Base-by-base conservation (phyloP, 2,797 vertebrate species). In the Megaceryle alcyon region DNA sequence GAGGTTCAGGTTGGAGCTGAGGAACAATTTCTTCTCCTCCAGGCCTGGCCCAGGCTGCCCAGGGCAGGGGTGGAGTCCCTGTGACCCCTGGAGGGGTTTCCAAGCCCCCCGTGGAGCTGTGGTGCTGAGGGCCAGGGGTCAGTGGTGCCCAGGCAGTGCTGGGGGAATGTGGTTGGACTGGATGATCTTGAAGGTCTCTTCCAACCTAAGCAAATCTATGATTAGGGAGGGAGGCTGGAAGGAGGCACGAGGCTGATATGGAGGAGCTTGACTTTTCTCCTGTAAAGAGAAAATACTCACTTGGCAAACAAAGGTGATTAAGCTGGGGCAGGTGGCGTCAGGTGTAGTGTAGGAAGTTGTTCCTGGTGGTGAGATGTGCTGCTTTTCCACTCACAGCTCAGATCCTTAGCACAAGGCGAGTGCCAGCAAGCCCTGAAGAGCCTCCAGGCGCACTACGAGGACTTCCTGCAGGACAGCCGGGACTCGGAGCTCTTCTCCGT, bases 391-490 rank as follows among this genome's bases (percentile, higher is more conserved):
- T 23, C 26, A 2, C 97, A 99, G 99, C 98, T 99, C 82, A 98
- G 98, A 17, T 96, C 98, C 39, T 98, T 98, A 95, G 95, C 98
- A 5, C 97, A 98, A 4, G 98, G 98, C 5, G 99, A 99, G 63
- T 98, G 98, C 65, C 98, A 99, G 92, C 99, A 99, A 83, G 92
- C 98, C 68, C 94, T 99, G 96, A 98, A 98, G 94, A 98, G 98
- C 93, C 98, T 99, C 48, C 98, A 99, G 56, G 94, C 97, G 14
- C 99, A 99, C 96, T 97, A 98, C 15, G 97, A 98, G 15, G 99
- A 99, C 97, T 99, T 99, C 86, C 97, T 99, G 90, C 98, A 98
- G 20, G 99, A 99, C 96, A 99, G 99, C 96, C 98, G 97, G 12
- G 99, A 99, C 96, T 99, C 99, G 1, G 93, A 98, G 31, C 97